A percentile compares a stretch with the other conserved stretches of the same genome.
These are phyloP conservation scores for Synanthedon formicaeformis DNA, from an alignment of 2,888 invertebrate genomes.

Conservation along the genomic window DNA sequence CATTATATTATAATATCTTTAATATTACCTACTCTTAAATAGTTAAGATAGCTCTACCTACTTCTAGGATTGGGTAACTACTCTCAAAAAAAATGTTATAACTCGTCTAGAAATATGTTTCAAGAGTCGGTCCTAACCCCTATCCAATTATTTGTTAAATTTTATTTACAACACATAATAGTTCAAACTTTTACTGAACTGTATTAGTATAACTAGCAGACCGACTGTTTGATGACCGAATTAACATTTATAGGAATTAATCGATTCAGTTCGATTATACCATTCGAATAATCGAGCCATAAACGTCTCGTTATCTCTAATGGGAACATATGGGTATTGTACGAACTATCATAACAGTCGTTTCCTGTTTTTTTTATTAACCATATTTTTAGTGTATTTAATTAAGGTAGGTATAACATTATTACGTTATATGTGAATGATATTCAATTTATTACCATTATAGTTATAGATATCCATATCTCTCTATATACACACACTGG, in stretches of 20 bases:
- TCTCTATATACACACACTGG: no score
- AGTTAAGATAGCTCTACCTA: no score
- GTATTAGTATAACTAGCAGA: conserved; percentile 59
- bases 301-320: conserved; percentile 62
- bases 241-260: conserved; percentile 65
- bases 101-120: no score
- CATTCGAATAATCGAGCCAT: conserved; percentile 43
- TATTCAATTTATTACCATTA: no score
- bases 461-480: no score
- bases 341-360: conserved; percentile 36
- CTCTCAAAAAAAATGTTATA: no score
- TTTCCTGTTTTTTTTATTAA: conserved; percentile 45
- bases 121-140: background rate
- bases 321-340: conserved; percentile 55
- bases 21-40: no score
- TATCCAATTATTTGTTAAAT: conserved; percentile 48
- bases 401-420: no score
- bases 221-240: conserved; percentile 60
- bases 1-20: no score
- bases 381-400: no score
- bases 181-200: conserved; percentile 52
- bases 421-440: no score
- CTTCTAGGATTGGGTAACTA: no score
- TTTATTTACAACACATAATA: conserved; percentile 38
- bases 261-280: conserved; percentile 55